Base-by-base conservation (phyloP, 2,888 invertebrate species). In the Cerceris ruficornis region DNA sequence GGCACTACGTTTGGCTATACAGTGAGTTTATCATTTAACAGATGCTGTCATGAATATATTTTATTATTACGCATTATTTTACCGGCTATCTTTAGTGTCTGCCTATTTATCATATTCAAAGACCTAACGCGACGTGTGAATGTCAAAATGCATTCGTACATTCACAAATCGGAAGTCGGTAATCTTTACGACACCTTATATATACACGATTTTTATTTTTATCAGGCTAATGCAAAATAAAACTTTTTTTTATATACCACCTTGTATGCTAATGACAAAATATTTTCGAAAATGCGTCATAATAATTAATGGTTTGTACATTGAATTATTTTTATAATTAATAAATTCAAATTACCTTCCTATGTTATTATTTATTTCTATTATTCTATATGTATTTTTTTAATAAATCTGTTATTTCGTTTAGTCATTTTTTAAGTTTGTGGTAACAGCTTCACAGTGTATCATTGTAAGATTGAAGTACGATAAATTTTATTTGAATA, bases 1-100 rank as follows among this genome's bases (percentile, higher is more conserved):
- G 77, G 91, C 91, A 71, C 83, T 91, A 59, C 90, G 91, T 65
- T 87, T 91, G 71, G 91, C 91, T 70, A 91, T 91, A 86, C 91
- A 91, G 91, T 91, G 86, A 91, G 91, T 91, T 77, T 58, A 60
- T 59, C 71, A 75, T 77, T 78, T 42, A 59, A 72, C 50, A 69
- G 69, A 72, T 69, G 49, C 67, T 74, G 28, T 60, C 61, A 67
- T 41, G 13, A 66, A 66, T 17, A 60, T 57, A 8, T 58, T 9
- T 17, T 39, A 41, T 14, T 52, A 14, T 46, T 58, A 8, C 17
- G 17, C 2, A 49, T 9, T 7, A 54, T 66, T 49, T 42, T 54
- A 9, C 7, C 17, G 42, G n/a, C n/a, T 50, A 60, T n/a, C 7
- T 55, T 72, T 49, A 42, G 39, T 60, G 15, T 46, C 54, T 55